Evolutionary conservation across 2,888 invertebrate genomes (phyloP), one percentile per base, ranked within the genome.

Genomic region (Eupithecia subumbrata): DNA sequence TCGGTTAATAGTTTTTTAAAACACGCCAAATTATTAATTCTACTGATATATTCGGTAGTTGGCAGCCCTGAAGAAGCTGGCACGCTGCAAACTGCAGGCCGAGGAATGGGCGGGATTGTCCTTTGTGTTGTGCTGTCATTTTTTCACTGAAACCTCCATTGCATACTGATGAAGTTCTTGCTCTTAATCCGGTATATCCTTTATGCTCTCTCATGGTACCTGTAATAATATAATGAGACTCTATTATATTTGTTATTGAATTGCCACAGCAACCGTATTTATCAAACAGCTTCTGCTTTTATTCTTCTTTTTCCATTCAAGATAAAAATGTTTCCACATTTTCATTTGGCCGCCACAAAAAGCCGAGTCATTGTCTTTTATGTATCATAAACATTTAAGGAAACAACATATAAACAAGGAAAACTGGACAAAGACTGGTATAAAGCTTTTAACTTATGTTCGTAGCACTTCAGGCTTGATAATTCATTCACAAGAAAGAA

Each of bases 161-260:
- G 86, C 81, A 85, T 86, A 79, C 83, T 82, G 81, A 86, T 83
- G 82, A 83, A 75, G 76, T 80, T 82, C 78, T 82, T 80, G 74
- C 64, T 69, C 72, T 37, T 60, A 69, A 74, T 77, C 73, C 69
- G 73, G 75, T 66, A 66, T 79, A 73, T 78, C 68, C 76, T 79
- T 79, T 78, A 74, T 69, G 74, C 74, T 73, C 67, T 70, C 40
- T 69, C 69, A 34, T 68, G 25, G 73, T 76, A 40, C 34, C 66
- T 75, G 73, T 73, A 76, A 78, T 76, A 67, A 60, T 71, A 77
- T 67, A 78, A 78, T 79, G 74, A 73, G 56, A 37, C 63, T 71
- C 60, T 69, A 76, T 75, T 77, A 75, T 75, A 74, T 78, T 52
- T 77, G 37, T 67, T 18, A 45, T 69, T 69, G 72, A 56, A 76